Evolutionary conservation across 1,140 invertebrate species (phyloP).

Genomic region (Heliconius melpomene): DNA sequence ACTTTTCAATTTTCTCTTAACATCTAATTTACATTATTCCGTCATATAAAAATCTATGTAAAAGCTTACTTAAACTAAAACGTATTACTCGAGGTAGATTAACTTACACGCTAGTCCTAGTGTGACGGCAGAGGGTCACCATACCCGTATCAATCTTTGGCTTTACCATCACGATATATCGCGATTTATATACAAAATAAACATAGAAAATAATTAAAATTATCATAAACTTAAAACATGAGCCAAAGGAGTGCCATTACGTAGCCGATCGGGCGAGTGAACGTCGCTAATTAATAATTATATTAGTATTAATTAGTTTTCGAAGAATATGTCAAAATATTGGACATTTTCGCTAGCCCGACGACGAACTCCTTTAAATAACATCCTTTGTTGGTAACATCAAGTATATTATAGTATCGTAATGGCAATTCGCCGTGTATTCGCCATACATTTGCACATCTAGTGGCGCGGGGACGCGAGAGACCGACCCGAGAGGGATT

Average conservation of each 20-base stretch:
- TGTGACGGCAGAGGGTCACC: conserved; percentile 81
- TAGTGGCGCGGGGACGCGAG: conserved; percentile 45
- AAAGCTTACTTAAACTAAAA: conserved; percentile 73
- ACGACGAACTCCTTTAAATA: conserved; percentile 14
- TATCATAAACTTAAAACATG: conserved; percentile 48
- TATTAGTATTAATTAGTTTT: background rate
- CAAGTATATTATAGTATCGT: conserved; percentile 20
- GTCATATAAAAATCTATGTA: conserved; percentile 80
- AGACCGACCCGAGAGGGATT: conserved; percentile 63
- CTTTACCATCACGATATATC: conserved; percentile 80
- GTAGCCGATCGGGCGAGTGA: conserved; percentile 52
- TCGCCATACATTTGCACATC: conserved; percentile 45
- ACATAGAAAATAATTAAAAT: conserved; percentile 39
- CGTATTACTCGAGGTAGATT: conserved; percentile 81
- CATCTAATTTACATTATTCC: conserved; percentile 66
- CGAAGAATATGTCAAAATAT: background rate
- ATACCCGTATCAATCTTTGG: conserved; percentile 82
- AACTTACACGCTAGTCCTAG: conserved; percentile 72
- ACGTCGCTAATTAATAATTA: background rate
- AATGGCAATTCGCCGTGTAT: conserved; percentile 17
- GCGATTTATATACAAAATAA: conserved; percentile 66
- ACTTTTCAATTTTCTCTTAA: conserved; percentile 66
- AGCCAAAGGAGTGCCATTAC: conserved; percentile 56
- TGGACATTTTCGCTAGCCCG: conserved; percentile 29
- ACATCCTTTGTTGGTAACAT: conserved; percentile 28